Base-by-base conservation (phyloP, 2,797 vertebrate species). In the Betta splendens region DNA sequence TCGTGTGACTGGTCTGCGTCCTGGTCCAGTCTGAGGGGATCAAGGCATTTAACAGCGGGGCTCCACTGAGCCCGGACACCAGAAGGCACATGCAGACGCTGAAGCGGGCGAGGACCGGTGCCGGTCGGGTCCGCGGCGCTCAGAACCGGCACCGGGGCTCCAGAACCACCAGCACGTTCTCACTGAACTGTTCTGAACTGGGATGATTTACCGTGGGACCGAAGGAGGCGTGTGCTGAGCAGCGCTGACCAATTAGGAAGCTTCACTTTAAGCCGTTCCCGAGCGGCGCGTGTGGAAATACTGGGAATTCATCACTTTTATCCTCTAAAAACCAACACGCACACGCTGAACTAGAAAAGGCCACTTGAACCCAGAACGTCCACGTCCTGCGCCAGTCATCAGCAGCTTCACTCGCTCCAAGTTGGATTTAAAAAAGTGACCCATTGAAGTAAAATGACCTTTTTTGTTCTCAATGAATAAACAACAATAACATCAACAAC, bases 51-150 rank as follows among this genome's bases (percentile, higher is more conserved):
- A 16, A 9, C 15, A 64, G 62, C 71, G n/a, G n/a, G n/a, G n/a
- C 68, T 81, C 65, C 23, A 15, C 36, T 54, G 48, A 62, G 20
- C 66, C 69, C 52, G 46, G 72, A 61, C 77, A 62, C 69, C 81
- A 80, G 68, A 89, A 89, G 85, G 87, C 81, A 90, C 85, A 85
- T 61, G 58, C 72, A 56, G 64, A 80, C 38, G 46, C 73, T 58
- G 70, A 73, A 60, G 46, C 58, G 18, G 72, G 20, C 38, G 7
- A 15, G 61, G 54, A 61, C 35, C 47, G 23, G 9, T 1, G 21
- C 28, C 54, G 60, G 69, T 79, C 63, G 20, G 17, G 23, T 23
- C n/a, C 5, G 23, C 2, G n/a, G n/a, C n/a, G n/a, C n/a, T n/a
- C n/a, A n/a, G 12, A n/a, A n/a, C n/a, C n/a, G n/a, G n/a, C n/a